A percentile compares a stretch with the other conserved stretches of the same genome.
These are phyloP conservation scores for Climacteris rufus DNA, from an alignment of 2,113 vertebrate genomes.

Conservation along the genomic window DNA sequence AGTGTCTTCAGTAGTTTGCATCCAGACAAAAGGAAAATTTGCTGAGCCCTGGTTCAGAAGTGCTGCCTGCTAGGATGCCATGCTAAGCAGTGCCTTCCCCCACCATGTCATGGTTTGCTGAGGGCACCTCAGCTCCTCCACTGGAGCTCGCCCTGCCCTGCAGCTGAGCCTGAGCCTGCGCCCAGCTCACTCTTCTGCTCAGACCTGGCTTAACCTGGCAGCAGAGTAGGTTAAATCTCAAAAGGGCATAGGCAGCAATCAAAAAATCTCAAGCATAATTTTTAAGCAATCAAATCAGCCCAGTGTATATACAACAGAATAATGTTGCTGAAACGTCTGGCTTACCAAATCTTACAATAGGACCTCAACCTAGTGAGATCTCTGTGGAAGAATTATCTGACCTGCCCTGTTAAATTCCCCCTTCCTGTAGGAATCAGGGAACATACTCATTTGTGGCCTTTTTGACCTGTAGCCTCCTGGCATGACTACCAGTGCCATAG, in stretches of 20 bases:
- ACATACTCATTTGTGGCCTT: not conserved
- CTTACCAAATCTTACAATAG: not conserved
- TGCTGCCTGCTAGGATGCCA: not conserved
- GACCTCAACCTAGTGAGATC: not conserved
- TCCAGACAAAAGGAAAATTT: not conserved
- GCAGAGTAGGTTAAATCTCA: not conserved
- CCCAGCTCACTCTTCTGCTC: not conserved
- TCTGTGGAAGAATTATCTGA: not conserved
- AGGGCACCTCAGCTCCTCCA: not conserved
- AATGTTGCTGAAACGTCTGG: not conserved
- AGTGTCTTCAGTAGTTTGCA: not conserved
- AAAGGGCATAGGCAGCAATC: not conserved
- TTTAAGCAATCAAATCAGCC: not conserved
- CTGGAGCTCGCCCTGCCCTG: too few species aligned
- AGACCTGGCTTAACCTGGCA: not conserved
- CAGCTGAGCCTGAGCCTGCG: not conserved
- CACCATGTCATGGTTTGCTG: rapidly evolving
- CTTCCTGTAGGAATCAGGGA: not conserved
- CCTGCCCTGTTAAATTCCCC: not conserved
- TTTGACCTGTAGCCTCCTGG: not conserved
- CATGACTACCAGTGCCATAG: not conserved
- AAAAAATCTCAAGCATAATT: not conserved
- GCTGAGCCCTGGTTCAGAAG: not conserved
- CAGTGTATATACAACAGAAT: not conserved
- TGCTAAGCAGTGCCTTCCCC: not conserved